phyloP scores from a whole-genome alignment of 53 echinoderm and acorn worm species.

The Patiria pectinifera region DNA sequence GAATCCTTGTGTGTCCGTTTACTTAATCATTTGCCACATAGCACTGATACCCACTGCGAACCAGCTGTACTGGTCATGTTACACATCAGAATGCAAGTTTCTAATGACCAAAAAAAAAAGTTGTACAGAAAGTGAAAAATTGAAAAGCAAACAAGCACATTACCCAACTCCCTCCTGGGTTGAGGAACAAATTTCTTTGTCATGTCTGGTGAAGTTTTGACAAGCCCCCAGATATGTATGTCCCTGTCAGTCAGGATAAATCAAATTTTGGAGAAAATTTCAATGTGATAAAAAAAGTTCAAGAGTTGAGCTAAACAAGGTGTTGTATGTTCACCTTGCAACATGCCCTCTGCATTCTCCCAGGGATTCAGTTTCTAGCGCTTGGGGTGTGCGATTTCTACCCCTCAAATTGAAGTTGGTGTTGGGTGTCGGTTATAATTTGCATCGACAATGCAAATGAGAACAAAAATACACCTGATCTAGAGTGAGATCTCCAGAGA shows the following conservation, averaged over 20 bases:
- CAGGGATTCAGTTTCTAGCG: constrained; percentile 16
- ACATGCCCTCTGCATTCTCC: neutral
- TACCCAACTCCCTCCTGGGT: neutral
- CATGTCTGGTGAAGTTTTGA: neutral
- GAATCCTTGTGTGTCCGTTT: too few species aligned
- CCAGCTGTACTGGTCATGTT: neutral
- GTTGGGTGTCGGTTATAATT: constrained; percentile 9
- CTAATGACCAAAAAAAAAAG: too few species aligned
- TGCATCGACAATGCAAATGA: neutral
- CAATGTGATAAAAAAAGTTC: neutral
- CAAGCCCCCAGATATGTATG: neutral
- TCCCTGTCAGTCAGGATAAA: constrained; percentile 10
- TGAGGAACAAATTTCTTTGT: neutral
- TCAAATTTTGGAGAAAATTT: constrained; percentile 8
- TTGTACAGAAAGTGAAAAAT: neutral
- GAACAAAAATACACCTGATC: neutral
- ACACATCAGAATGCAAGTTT: neutral
- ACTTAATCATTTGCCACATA: too few species aligned
- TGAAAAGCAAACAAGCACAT: neutral
- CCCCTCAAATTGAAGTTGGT: constrained; percentile 29
- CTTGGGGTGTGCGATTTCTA: neutral
- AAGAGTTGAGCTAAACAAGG: constrained; percentile 4
- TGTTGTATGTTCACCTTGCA: neutral
- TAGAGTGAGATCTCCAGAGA: neutral
- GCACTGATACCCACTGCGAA: too few species aligned